Evolutionary conservation across 2,113 vertebrate species (phyloP), one percentile per base, ranked within the genome.

Genomic region (Eptatretus burgeri): DNA sequence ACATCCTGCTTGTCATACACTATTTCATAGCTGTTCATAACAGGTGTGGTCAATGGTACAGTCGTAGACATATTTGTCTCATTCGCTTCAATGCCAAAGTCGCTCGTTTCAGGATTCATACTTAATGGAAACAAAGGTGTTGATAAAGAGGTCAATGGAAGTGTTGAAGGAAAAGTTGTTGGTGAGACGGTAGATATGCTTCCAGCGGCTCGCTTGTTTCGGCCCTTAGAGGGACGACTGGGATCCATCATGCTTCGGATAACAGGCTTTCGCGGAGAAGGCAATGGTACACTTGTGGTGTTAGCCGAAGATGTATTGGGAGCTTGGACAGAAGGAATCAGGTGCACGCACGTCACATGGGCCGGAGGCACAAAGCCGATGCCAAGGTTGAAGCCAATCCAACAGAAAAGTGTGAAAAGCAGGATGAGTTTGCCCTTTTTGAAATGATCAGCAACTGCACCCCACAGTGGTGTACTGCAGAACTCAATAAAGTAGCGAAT

Each of bases 401-500:
- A 98, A 73, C 88, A 96, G 1, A 94, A 63, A 18, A 98, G 82
- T 0, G 91, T 94, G 50, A 96, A 96, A 67, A 98, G 77, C 62
- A 98, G 78, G 62, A 98, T 80, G 0, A 71, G 75, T 70, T 98
- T 98, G 13, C 89, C 87, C 68, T 88, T 93, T 72, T 71, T 79
- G 73, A 84, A 98, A 66, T 85, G 82, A 72, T 98, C 91, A 1
- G 91, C 89, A 64, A 98, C 81, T 1, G 94, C 77, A 1, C 91
- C 91, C 91, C 91, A 98, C 71, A 98, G 94, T 3, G 91, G 91
- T 51, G 91, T 87, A 64, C 91, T 96, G 75, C 91, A 98, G 71
- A 98, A 98, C 71, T 98, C 91, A 14, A 98, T 98, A 51, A 98
- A 98, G 74, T 96, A 98, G 13, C 89, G 76, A 65, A 98, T 91